Evolutionary conservation across 2,888 invertebrate genomes (phyloP), one percentile per base, ranked within the genome.

Genomic region (Lasioglossum morio): DNA sequence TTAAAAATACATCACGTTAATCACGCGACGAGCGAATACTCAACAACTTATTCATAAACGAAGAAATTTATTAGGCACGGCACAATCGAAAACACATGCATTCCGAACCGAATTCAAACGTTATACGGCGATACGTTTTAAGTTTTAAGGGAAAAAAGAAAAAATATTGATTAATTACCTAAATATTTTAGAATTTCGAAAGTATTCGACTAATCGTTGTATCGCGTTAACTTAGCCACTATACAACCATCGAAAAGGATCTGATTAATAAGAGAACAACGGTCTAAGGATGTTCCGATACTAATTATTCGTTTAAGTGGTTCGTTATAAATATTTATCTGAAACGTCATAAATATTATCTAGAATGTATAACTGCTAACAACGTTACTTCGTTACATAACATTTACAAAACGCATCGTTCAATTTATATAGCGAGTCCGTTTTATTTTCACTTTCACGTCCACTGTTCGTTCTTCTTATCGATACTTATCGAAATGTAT

Each of bases 361-460:
- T 40, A 40, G 2, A 48, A 34, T 53, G 12, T 14, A 34, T n/a
- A 78, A 37, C 16, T 19, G 48, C 46, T 78, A 73, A 73, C 60
- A 53, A 14, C 23, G 16, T 48, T 74, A 57, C 40, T 63, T 30
- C 46, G 48, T 48, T 63, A 82, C 43, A 10, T 34, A 27, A 19
- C 30, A 73, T 73, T 66, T 34, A 72, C n/a, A 40, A 40, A 77
- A 63, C 43, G 23, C 23, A 66, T 63, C 14, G 48, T 40, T 83
- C 23, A 69, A 66, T 34, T 79, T 70, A 30, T 0, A 37, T 70
- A 75, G 63, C 63, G 48, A 34, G 66, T 53, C 34, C 30, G 46
- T 69, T 27, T 57, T 75, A 72, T n/a, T 76, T 73, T 57, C 72
- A 85, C 79, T 77, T 79, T 85, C 69, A 85, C 79, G 53, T 73